Evolutionary conservation across 2,113 vertebrate species (phyloP).

Genomic region (Myxocyprinus asiaticus): DNA sequence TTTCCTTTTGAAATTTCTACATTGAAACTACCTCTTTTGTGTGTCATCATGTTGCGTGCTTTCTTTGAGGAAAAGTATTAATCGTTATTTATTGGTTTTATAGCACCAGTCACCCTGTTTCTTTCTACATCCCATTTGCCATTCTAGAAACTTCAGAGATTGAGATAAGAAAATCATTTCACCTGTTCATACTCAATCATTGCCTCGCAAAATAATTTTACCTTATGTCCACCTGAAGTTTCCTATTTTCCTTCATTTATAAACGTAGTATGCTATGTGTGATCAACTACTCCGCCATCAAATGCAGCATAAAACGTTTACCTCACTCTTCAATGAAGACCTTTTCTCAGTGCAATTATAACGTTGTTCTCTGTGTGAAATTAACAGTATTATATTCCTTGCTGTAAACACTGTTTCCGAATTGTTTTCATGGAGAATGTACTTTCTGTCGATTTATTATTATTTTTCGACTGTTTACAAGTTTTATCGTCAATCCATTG

Average conservation of each 20-base stretch:
- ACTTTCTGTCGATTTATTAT: conserved; percentile 58
- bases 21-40: conserved; percentile 90
- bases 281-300: neutral
- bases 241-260: too few relatives aligned
- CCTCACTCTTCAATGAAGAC: conserved; percentile 24
- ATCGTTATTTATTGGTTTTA: conserved; percentile 78
- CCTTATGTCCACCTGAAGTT: neutral
- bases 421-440: conserved; percentile 64
- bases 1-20: conserved; percentile 82
- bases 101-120: conserved; percentile 55
- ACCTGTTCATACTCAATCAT: neutral
- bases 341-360: conserved; percentile 54
- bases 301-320: conserved; percentile 1
- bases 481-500: conserved; percentile 40
- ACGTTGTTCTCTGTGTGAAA: conserved; percentile 12
- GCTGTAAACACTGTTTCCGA: conserved; percentile 59
- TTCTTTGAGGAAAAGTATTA: conserved; percentile 76
- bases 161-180: neutral
- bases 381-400: conserved; percentile 57
- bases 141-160: conserved; percentile 29
- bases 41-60: conserved; percentile 78
- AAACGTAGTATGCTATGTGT: too few relatives aligned
- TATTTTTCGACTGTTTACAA: conserved; percentile 48
- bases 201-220: too few relatives aligned
- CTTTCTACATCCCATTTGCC: neutral